phyloP scores from a whole-genome alignment of 2,888 invertebrate genomes.

The Trissonchulus sp. region DNA sequence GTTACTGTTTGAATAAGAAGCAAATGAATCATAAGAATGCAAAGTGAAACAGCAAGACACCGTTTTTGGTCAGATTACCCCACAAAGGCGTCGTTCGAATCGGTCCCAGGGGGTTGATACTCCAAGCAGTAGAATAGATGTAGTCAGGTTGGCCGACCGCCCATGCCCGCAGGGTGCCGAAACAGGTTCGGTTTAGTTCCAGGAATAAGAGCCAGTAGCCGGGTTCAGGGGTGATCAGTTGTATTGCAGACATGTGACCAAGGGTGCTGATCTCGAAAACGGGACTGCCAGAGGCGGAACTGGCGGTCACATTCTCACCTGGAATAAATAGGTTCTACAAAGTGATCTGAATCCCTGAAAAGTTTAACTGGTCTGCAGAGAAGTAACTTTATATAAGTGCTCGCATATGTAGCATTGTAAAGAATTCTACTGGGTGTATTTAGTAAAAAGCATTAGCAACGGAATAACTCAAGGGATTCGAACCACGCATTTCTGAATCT shows the following conservation, averaged over 20 bases:
- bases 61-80: neutral
- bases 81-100: neutral
- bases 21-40: no score
- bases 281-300: neutral
- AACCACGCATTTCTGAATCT: no score
- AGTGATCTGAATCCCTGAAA: no score
- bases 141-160: neutral
- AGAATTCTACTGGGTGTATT: no score
- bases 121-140: neutral
- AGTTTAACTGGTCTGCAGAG: no score
- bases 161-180: neutral
- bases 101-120: neutral
- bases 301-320: neutral
- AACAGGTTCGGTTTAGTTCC: neutral
- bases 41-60: no score
- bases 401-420: no score
- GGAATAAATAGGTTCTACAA: no score
- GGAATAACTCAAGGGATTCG: no score
- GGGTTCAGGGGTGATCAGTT: neutral
- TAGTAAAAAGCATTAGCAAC: no score
- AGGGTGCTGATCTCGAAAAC: neutral
- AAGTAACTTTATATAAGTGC: no score
- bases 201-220: neutral
- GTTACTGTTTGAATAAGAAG: no score
- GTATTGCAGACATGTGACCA: neutral